phyloP scores from a whole-genome alignment of 2,888 invertebrate species.

The Melanargia galathea region DNA sequence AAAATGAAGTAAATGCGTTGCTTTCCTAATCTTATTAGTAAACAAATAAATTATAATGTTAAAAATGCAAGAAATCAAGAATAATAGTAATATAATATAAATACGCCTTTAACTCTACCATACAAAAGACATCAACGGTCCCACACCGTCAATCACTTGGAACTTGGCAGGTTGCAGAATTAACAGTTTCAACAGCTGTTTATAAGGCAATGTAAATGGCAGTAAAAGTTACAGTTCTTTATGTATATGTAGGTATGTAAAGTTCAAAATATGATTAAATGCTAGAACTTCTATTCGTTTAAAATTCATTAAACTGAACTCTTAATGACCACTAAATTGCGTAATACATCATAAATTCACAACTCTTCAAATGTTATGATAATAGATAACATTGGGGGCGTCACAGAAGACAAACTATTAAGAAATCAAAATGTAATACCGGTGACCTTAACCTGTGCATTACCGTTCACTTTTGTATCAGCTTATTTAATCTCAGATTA shows the following conservation, averaged over 20 bases:
- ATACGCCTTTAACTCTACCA: neutral
- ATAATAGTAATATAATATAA: too few species aligned
- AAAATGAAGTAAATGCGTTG: too few species aligned
- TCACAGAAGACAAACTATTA: constrained; percentile 14
- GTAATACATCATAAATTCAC: neutral
- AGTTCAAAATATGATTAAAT: neutral
- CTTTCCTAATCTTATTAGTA: neutral
- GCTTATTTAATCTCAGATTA: constrained; percentile 3
- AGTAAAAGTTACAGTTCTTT: neutral
- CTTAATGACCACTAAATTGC: neutral
- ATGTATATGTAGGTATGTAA: neutral
- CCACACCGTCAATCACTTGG: neutral
- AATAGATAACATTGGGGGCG: neutral
- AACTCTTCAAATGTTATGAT: neutral
- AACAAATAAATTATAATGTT: neutral
- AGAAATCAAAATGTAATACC: constrained; percentile 24
- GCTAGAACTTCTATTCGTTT: neutral
- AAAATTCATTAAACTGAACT: neutral
- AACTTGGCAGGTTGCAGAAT: neutral
- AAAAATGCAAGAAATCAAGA: too few species aligned
- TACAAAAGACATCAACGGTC: constrained; percentile 25
- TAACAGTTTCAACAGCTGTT: neutral
- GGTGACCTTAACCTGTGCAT: constrained; percentile 46
- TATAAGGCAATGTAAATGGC: neutral
- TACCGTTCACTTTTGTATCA: constrained; percentile 48